These are phyloP conservation scores for Galleria mellonella DNA, from an alignment of 1,140 invertebrate species.

Conservation along the genomic window DNA sequence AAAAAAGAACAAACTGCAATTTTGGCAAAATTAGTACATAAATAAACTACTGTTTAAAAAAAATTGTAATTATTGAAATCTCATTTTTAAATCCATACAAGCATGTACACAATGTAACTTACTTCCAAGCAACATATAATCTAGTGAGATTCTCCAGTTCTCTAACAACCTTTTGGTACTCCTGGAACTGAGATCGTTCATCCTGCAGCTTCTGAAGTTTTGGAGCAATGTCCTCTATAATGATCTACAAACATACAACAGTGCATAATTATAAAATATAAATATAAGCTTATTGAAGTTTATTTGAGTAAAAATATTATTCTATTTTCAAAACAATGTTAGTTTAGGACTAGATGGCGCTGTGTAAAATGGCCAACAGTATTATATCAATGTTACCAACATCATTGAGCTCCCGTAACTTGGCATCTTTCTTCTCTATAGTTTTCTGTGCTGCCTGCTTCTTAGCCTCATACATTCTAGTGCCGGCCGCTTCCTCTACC, in stretches of 20 bases:
- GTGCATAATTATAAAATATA: too few species aligned
- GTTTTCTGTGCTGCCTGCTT: slow-evolving; percentile 90
- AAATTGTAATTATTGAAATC: too few species aligned
- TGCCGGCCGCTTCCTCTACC: slow-evolving; percentile 99
- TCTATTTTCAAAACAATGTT: too few species aligned
- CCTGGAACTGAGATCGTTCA: slow-evolving; percentile 89
- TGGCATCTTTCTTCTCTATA: slow-evolving; percentile 96
- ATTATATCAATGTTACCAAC: slow-evolving; percentile 71
- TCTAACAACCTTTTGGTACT: slow-evolving; percentile 90
- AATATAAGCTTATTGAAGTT: too few species aligned
- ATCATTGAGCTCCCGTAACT: slow-evolving; percentile 89
- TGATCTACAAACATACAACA: slow-evolving; percentile 77
- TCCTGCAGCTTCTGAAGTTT: slow-evolving; percentile 90
- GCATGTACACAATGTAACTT: too few species aligned
- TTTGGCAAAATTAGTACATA: too few species aligned
- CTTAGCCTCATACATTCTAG: slow-evolving; percentile 97
- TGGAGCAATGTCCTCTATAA: slow-evolving; percentile 92
- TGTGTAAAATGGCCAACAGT: too few species aligned
- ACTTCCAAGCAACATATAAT: slow-evolving; percentile 86
- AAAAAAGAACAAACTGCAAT: too few species aligned
- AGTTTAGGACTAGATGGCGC: too few species aligned
- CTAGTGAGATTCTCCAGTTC: slow-evolving; percentile 90
- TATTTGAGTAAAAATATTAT: too few species aligned
- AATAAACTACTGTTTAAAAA: too few species aligned
- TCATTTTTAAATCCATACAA: not conserved